Evolutionary conservation across 2,113 vertebrate genomes (phyloP), one percentile per base, ranked within the genome.

Genomic region (Prunella himalayana): DNA sequence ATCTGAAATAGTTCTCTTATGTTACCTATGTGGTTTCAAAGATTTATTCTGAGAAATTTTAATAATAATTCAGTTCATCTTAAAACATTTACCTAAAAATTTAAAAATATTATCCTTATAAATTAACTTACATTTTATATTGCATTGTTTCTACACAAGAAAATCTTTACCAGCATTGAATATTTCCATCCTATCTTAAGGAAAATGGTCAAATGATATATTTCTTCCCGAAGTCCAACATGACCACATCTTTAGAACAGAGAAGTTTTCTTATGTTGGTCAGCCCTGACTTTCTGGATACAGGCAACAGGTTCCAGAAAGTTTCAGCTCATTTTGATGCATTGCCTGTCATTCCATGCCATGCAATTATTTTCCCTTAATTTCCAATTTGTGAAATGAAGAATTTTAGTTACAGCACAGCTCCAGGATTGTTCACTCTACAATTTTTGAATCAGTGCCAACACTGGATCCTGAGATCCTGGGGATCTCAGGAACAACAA

Each of bases 311-410:
- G 14, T 33, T 73, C 47, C 49, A 47, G 22, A 28, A 73, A 39
- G 6, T 47, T 73, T 39, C 0, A 0, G 6, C 15, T 64, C 12
- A 2, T 56, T 47, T 56, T 65, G 8, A 47, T 56, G 23, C 10
- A 56, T 19, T 39, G 64, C 28, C 69, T 20, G 19, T 23, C 23
- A 19, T n/a, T 73, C 41, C 59, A 47, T 2, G 11, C 12, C 14
- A 73, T 39, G 28, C 9, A 64, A 23, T 28, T 63, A 1, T 45
- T 83, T 73, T 39, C 14, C 18, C 28, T 54, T 39, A 5, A 33
- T 63, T 72, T 83, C 31, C 3, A 10, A 53, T 37, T 53, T 1
- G 1, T 33, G 33, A 61, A 65, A 53, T 37, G 33, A 63, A 45
- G 33, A 33, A 63, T 72, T 45, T 83, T 45, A 22, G 13, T 44